These are phyloP conservation scores for Sitobion miscanthi DNA, from an alignment of 1,140 invertebrate genomes.

Conservation along the genomic window DNA sequence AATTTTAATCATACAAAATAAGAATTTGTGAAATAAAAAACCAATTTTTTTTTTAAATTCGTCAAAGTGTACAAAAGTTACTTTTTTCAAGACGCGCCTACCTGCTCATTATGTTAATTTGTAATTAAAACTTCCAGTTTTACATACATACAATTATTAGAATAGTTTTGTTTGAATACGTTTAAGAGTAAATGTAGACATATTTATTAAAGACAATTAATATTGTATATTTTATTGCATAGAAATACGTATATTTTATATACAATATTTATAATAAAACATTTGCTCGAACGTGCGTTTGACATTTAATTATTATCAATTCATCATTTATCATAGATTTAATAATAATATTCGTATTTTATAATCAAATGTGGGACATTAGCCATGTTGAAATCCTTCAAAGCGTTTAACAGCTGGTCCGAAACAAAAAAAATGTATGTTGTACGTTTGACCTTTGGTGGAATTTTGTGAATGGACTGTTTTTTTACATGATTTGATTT, in stretches of 20 bases:
- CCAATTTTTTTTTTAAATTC: not conserved
- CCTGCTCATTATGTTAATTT: not conserved
- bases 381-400: not conserved
- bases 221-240: no score
- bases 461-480: not conserved
- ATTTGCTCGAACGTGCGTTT: not conserved
- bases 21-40: not conserved
- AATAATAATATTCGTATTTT: not conserved
- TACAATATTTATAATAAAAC: not conserved
- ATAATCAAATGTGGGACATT: not conserved
- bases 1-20: not conserved
- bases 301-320: slow-evolving; percentile 13
- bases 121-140: not conserved
- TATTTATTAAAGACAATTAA: no score
- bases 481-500: not conserved
- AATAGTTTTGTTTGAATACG: not conserved
- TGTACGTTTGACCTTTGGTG: not conserved
- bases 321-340: not conserved
- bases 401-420: not conserved
- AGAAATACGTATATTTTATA: no score
- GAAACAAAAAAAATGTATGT: not conserved
- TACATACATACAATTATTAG: not conserved
- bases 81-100: not conserved
- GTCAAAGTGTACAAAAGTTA: not conserved
- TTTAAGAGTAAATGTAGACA: not conserved